Base-by-base conservation (phyloP, 1,140 invertebrate genomes). In the Lepidurus apus region DNA sequence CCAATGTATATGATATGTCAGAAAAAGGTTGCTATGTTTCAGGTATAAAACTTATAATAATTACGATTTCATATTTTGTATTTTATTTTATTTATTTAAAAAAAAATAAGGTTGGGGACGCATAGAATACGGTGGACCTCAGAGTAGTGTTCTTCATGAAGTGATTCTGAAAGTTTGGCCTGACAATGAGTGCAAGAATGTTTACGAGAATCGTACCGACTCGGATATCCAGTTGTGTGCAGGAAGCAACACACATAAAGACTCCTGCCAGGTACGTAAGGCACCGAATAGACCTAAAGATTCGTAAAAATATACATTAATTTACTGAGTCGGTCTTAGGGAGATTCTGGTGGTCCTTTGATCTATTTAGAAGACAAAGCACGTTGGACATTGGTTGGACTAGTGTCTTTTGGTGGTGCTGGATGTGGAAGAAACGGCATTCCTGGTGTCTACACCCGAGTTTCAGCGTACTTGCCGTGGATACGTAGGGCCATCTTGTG, bases 331-430 rank as follows among this genome's bases (percentile, higher is more conserved):
- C 91, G 43, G 94, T 94, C 42, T 93, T 26, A 26, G 26, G 26
- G 26, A 26, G 26, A 26, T 1, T 26, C 26, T 26, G 26, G 26
- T 26, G 26, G 94, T n/a, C 94, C 94, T 0, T 83, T 96, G 17
- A 87, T 92, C 81, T 86, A 90, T 78, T 89, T 92, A 82, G 84
- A 92, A 81, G 84, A 87, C 11, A 91, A 90, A 89, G 0, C 88
- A 90, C n/a, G n/a, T 74, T 95, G 93, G 92, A 87, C 90, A 0
- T 76, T 83, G 84, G 90, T 96, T 73, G 95, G 95, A 24, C 91
- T 97, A 1, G 95, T 96, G 0, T 95, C 93, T 0, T 96, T 95
- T 84, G 95, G 26, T 26, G 26, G 1, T 26, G 26, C 26, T 8
- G 87, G 89, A 7, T 93, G 92, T 80, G 91, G 91, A 1, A 87